A percentile compares a stretch with the other conserved stretches of the same genome.
Evolutionary conservation across 2,113 vertebrate species (phyloP).

Genomic region (Felis chaus): DNA sequence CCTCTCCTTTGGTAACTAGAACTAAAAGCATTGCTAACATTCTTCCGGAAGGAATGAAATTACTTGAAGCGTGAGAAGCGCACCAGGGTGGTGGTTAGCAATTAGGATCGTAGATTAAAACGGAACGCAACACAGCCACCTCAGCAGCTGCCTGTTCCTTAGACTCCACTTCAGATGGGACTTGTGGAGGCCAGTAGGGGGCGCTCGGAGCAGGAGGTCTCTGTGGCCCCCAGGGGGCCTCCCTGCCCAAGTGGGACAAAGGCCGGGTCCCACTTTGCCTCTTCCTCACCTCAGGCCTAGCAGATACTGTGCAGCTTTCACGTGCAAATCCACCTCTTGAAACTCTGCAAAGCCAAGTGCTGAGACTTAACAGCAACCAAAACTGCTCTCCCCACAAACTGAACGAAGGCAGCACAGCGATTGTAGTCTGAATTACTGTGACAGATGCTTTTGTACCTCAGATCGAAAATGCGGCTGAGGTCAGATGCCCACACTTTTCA

Average conservation of each 20-base stretch:
- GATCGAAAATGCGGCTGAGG: neutral
- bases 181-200: neutral
- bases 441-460: neutral
- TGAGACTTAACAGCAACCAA: neutral
- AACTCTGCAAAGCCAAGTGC: neutral
- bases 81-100: conserved; percentile 64
- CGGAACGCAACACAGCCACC: neutral
- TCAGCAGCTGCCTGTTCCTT: neutral
- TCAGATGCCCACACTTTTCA: neutral
- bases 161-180: neutral
- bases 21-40: conserved; percentile 63
- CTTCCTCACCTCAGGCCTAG: neutral
- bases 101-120: conserved; percentile 27
- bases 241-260: too few species aligned
- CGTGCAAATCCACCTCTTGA: neutral
- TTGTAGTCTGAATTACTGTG: neutral
- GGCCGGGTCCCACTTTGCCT: neutral
- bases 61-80: conserved; percentile 78
- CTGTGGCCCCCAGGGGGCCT: neutral
- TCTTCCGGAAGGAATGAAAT: conserved; percentile 72
- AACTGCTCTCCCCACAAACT: neutral
- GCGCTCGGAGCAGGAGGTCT: neutral
- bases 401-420: conserved; percentile 16
- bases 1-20: conserved; percentile 66
- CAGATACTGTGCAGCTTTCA: neutral